Evolutionary conservation across 2,797 vertebrate species (phyloP).

Genomic region (Lacerta bilineata): DNA sequence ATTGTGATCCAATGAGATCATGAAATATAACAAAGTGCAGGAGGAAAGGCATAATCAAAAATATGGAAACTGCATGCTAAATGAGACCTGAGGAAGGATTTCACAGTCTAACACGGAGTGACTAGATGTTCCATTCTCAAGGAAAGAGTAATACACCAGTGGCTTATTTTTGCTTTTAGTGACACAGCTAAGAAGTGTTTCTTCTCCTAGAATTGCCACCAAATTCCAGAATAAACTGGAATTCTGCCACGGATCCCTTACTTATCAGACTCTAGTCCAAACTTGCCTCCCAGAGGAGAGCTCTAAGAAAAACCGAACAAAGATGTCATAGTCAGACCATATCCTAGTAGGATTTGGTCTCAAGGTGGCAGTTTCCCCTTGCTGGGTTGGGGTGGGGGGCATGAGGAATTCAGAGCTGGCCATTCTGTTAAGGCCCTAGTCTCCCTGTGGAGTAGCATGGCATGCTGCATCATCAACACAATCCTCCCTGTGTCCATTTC

Average conservation of each 20-base stretch:
- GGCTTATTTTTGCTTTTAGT: neutral
- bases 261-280: neutral
- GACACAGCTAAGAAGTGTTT: neutral
- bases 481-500: too few species aligned
- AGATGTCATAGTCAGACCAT: too few species aligned
- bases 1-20: conserved; percentile 35
- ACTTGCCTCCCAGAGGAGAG: neutral
- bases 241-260: neutral
- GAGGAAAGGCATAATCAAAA: conserved; percentile 20
- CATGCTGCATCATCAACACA: too few species aligned
- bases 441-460: too few species aligned
- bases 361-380: too few species aligned
- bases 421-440: too few species aligned
- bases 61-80: conserved; percentile 3
- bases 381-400: too few species aligned
- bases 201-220: neutral
- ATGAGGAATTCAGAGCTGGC: too few species aligned
- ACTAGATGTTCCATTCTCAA: neutral
- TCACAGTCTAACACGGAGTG: neutral
- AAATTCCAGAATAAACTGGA: neutral
- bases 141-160: too few species aligned
- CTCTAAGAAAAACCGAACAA: too few species aligned
- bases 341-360: too few species aligned
- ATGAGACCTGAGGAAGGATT: neutral
- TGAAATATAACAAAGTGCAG: conserved; percentile 40